Evolutionary conservation across 2,888 invertebrate genomes (phyloP), one percentile per base, ranked within the genome.

Genomic region (Axea sp.): DNA sequence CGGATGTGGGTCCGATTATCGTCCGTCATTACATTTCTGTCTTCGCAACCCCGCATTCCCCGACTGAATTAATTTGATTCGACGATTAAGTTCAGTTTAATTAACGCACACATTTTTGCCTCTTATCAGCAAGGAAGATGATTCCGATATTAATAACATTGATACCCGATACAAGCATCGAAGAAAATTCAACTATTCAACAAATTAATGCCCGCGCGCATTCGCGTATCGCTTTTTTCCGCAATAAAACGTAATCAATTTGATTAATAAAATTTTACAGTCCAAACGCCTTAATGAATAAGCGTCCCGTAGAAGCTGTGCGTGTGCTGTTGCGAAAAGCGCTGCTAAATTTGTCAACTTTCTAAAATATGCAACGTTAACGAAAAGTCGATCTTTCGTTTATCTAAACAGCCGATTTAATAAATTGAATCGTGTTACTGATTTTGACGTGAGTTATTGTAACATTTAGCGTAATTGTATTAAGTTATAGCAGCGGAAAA

Each of bases 401-500:
- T 60, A 53, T 60, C 33, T 45, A 43, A 39, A 43, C n/a, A 22
- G 14, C 11, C 19, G 37, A 57, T 55, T 47, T 33, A 17, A 71
- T 57, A 51, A 64, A 55, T 64, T 33, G 24, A 39, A 30, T 37
- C 37, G 35, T 22, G 26, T 26, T 9, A 24, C 26, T 4, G 22
- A 12, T 26, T 51, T 43, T 14, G 60, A 62, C 60, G 14, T 62
- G 69, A 71, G 37, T 53, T 71, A 71, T 62, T 53, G 55, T 55
- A 8, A 53, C 24, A 22, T 43, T 39, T 7, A 9, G 39, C 30
- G 35, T 64, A 57, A 64, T 71, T 64, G 41, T 62, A 28, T 26
- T 24, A 30, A 47, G 55, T 17, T 35, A 26, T 51, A 35, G 39
- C 17, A 31, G 53, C 45, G 47, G 81, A 81, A 80, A 81, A 82